These are phyloP conservation scores for Steinernema feltiae DNA, from an alignment of 1,140 invertebrate genomes.

Conservation along the genomic window DNA sequence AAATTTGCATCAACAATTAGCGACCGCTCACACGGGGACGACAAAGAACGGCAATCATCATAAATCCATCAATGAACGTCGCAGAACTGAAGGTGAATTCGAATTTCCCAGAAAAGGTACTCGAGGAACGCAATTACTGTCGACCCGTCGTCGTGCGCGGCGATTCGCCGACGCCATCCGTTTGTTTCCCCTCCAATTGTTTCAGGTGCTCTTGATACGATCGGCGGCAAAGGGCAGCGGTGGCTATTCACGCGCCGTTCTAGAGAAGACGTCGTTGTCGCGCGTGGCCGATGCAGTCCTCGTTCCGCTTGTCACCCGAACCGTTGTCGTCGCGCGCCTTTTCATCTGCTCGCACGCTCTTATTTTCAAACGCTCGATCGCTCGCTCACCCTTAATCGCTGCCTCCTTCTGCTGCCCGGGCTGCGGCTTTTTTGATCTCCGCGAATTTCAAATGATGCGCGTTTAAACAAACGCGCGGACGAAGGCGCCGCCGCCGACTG, in stretches of 20 bases:
- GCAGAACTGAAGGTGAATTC: not conserved
- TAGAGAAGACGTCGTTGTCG: not conserved
- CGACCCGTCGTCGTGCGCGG: not conserved
- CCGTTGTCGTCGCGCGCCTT: slow-evolving; percentile 8
- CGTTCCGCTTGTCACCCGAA: not conserved
- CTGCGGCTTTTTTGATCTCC: slow-evolving; percentile 9
- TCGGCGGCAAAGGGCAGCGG: not conserved
- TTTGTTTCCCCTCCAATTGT: slow-evolving; percentile 5
- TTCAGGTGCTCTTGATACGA: slow-evolving; percentile 12
- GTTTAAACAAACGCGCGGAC: slow-evolving; percentile 5
- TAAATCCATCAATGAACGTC: not conserved
- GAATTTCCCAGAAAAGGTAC: not conserved
- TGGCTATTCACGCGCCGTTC: not conserved
- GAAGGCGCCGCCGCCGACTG: not conserved
- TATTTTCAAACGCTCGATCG: not conserved
- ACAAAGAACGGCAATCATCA: not conserved
- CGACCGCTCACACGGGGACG: too few species aligned
- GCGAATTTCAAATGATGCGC: slow-evolving; percentile 4
- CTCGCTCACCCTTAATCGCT: not conserved
- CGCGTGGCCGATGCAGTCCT: not conserved
- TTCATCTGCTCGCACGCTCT: not conserved
- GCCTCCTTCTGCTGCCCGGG: too few species aligned
- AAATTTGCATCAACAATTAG: too few species aligned
- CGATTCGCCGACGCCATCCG: not conserved
- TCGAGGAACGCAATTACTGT: not conserved